Evolutionary conservation across 1,140 invertebrate species (phyloP).

Genomic region (Scylla paramamosain): DNA sequence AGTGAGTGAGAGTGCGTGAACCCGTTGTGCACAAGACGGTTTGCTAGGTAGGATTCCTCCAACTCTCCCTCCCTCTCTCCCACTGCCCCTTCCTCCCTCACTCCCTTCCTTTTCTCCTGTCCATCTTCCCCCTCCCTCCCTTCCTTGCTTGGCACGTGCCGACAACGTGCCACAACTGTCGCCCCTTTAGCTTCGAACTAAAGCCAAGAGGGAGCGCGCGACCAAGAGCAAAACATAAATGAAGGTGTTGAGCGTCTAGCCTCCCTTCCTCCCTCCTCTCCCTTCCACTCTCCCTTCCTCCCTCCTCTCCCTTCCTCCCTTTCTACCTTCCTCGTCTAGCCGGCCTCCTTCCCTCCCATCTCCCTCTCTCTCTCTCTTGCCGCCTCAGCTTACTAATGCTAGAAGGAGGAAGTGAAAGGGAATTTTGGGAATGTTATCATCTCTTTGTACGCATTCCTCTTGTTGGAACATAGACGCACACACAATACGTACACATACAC

Average conservation of each 20-base stretch:
- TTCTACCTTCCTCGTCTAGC: background rate
- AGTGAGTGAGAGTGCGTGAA: too few species aligned
- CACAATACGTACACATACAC: too few species aligned
- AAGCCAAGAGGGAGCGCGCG: slow-evolving; percentile 55
- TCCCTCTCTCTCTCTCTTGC: background rate
- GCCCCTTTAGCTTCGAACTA: slow-evolving; percentile 44
- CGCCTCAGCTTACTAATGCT: too few species aligned
- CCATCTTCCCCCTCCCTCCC: background rate
- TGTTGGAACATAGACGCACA: too few species aligned
- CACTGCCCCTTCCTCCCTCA: too few species aligned
- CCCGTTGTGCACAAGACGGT: too few species aligned
- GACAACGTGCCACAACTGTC: background rate
- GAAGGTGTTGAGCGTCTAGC: background rate
- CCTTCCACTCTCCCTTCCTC: background rate
- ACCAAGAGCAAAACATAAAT: slow-evolving; percentile 35
- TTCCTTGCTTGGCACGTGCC: background rate
- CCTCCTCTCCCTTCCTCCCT: background rate
- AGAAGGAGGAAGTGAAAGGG: too few species aligned
- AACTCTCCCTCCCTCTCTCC: too few species aligned
- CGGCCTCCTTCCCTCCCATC: too few species aligned
- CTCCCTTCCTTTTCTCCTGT: background rate
- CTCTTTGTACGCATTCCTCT: too few species aligned
- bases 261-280: background rate
- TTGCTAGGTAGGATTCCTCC: too few species aligned
- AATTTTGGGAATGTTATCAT: too few species aligned